phyloP scores from a whole-genome alignment of 2,888 invertebrate species.

The Lycaena phlaeas region DNA sequence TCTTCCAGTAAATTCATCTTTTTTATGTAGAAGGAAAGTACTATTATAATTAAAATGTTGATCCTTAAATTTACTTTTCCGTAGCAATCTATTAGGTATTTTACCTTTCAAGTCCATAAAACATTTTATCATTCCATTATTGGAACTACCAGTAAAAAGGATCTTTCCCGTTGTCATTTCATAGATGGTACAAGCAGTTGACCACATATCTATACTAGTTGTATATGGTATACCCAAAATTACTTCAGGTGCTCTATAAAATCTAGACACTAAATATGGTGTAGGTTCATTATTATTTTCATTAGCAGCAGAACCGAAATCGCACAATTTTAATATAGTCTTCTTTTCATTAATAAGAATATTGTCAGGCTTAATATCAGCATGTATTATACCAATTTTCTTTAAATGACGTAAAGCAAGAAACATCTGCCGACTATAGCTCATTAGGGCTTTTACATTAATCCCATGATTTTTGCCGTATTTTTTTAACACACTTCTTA shows the following conservation, averaged over 20 bases:
- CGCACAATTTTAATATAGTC: conserved; percentile 94
- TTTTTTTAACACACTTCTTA: conserved; percentile 92
- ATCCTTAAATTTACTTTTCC: conserved; percentile 94
- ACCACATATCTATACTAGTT: conserved; percentile 98
- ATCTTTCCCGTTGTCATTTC: conserved; percentile 98
- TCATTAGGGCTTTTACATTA: conserved; percentile 95
- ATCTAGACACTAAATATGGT: conserved; percentile 97
- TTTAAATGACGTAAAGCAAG: conserved; percentile 93
- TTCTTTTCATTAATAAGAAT: conserved; percentile 98
- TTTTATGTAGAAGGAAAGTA: conserved; percentile 96
- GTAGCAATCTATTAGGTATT: conserved; percentile 93
- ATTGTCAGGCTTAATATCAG: conserved; percentile 99
- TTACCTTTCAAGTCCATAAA: conserved; percentile 99
- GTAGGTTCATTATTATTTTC: conserved; percentile 96
- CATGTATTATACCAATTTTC: conserved; percentile 95
- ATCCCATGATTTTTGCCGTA: conserved; percentile 96
- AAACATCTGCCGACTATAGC: conserved; percentile 95
- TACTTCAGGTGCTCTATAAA: conserved; percentile 99
- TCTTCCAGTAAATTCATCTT: conserved; percentile 97
- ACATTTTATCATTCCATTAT: conserved; percentile 98
- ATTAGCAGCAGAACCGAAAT: conserved; percentile 97
- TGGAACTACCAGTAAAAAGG: conserved; percentile 96
- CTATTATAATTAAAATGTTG: conserved; percentile 97
- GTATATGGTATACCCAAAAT: conserved; percentile 97
- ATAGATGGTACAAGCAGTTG: conserved; percentile 97